Evolutionary conservation across 2,888 invertebrate genomes (phyloP).

Genomic region (Chaetogeoica ovagalla): DNA sequence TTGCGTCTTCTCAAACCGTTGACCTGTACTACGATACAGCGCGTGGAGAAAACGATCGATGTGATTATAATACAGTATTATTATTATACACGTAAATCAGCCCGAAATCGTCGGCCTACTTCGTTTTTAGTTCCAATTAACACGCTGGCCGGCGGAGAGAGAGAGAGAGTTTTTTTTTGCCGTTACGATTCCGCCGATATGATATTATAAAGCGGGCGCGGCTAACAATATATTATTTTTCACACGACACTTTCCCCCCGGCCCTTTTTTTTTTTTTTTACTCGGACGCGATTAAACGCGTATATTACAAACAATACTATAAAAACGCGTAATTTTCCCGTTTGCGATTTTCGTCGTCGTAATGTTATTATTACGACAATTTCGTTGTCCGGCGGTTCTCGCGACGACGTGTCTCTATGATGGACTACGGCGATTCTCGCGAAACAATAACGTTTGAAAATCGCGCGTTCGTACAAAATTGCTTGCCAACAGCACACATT

Average conservation of each 20-base stretch:
- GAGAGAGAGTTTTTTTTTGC: too few species aligned
- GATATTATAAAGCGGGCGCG: background rate
- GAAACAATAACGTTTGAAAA: conserved; percentile 4
- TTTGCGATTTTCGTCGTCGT: too few species aligned
- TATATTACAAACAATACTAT: too few species aligned
- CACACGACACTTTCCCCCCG: background rate
- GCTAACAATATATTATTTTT: background rate
- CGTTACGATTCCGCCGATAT: background rate
- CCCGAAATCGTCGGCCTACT: conserved; percentile 8
- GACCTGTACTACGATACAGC: background rate
- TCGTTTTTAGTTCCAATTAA: background rate
- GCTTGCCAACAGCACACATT: background rate
- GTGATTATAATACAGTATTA: background rate
- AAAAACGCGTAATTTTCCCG: too few species aligned
- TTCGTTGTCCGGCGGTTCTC: background rate
- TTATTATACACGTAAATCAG: background rate
- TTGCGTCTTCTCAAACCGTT: background rate
- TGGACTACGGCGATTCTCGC: background rate
- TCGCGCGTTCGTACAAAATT: background rate
- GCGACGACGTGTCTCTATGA: too few species aligned
- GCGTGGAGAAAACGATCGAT: background rate
- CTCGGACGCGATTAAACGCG: too few species aligned
- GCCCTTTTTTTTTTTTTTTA: background rate
- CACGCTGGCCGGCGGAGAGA: background rate
- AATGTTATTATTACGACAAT: background rate